phyloP scores from a whole-genome alignment of 2,113 vertebrate genomes.

The Guaruba guarouba region DNA sequence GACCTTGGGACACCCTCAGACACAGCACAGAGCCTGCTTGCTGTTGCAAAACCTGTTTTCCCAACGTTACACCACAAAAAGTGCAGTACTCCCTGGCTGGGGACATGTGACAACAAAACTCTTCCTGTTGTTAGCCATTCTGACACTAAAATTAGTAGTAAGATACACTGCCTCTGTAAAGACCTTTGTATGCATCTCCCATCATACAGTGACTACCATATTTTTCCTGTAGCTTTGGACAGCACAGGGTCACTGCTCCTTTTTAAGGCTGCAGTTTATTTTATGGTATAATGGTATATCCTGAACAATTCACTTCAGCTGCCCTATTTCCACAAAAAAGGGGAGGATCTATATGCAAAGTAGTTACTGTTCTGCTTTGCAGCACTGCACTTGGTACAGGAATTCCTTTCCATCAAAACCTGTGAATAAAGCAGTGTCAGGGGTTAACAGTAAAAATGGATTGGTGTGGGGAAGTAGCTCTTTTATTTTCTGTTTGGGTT shows the following conservation, averaged over 20 bases:
- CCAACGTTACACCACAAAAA: neutral
- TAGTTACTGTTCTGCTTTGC: neutral
- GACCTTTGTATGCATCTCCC: neutral
- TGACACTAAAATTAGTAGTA: neutral
- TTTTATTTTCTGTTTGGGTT: neutral
- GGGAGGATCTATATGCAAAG: neutral
- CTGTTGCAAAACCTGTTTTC: neutral
- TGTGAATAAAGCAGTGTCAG: neutral
- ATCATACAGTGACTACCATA: neutral
- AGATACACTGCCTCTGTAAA: neutral
- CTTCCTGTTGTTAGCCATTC: neutral
- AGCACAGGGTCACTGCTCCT: neutral
- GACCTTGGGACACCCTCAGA: fast-evolving
- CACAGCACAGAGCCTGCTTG: neutral
- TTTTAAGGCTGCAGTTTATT: neutral
- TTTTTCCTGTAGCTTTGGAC: neutral
- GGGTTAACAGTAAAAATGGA: neutral
- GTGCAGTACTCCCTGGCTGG: neutral
- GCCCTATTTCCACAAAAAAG: neutral
- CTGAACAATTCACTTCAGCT: neutral
- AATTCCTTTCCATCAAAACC: neutral
- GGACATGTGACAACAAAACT: neutral
- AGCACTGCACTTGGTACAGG: neutral
- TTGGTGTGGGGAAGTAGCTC: neutral
- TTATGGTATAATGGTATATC: neutral